phyloP scores from a whole-genome alignment of 2,113 vertebrate genomes.

The Calyptommatus sinebrachiatus region DNA sequence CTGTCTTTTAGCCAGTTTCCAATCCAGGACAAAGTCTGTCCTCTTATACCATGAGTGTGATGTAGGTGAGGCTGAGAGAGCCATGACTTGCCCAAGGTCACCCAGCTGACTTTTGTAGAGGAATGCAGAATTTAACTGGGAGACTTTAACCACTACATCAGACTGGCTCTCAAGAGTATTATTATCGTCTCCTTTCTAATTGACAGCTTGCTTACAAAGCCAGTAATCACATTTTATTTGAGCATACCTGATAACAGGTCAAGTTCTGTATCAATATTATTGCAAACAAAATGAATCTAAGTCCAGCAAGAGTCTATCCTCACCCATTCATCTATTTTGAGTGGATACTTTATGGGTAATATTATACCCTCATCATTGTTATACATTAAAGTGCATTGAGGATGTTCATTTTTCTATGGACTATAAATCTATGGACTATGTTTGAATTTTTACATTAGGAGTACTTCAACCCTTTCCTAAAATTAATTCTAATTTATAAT shows the following conservation, averaged over 20 bases:
- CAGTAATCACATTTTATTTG: not conserved
- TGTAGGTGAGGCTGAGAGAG: too few relatives aligned
- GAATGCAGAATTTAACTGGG: too few relatives aligned
- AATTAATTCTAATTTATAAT: slow-evolving; percentile 34
- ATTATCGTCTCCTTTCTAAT: not conserved
- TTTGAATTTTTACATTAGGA: slow-evolving; percentile 2
- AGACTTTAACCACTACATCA: too few relatives aligned
- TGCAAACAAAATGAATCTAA: not conserved
- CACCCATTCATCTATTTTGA: not conserved
- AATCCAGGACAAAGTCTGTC: too few relatives aligned
- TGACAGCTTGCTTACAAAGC: not conserved
- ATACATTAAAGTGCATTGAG: not conserved
- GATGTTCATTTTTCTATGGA: not conserved
- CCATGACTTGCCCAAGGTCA: too few relatives aligned
- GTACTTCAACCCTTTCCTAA: not conserved
- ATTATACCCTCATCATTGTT: not conserved
- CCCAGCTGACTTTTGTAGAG: too few relatives aligned
- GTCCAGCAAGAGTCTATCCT: not conserved
- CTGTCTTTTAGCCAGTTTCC: too few relatives aligned
- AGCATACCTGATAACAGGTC: not conserved
- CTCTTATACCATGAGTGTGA: too few relatives aligned
- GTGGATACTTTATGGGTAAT: not conserved
- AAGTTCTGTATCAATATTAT: not conserved
- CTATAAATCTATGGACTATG: not conserved
- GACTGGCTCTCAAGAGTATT: not conserved